A percentile compares a stretch with the other conserved stretches of the same genome.
These are phyloP conservation scores for Micropterix aruncella DNA, from an alignment of 2,888 invertebrate genomes.

Conservation along the genomic window DNA sequence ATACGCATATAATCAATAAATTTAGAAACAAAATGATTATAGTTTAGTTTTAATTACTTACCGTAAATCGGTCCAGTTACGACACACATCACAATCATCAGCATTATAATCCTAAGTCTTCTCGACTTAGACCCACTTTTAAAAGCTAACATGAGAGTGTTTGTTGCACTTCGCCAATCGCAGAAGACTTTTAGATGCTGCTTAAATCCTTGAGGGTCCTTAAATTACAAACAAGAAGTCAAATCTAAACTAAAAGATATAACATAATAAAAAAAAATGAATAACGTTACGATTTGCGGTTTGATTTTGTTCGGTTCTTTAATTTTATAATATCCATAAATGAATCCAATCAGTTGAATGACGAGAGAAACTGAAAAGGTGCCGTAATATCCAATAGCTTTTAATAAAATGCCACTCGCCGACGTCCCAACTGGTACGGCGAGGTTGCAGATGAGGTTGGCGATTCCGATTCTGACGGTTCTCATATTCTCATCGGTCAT, in stretches of 20 bases:
- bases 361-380: constrained; percentile 29
- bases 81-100: constrained; percentile 25
- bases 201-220: constrained; percentile 16
- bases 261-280: constrained; percentile 2
- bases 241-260: neutral
- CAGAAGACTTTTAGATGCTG: constrained; percentile 29
- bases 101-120: constrained; percentile 25
- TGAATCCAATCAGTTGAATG: constrained; percentile 29
- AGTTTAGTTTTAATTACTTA: constrained; percentile 19
- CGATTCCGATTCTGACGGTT: constrained; percentile 43
- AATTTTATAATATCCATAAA: constrained; percentile 29
- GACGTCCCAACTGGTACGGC: constrained; percentile 36
- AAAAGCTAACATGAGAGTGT: constrained; percentile 36
- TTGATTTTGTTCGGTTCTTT: no score
- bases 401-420: constrained; percentile 27
- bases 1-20: neutral
- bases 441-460: constrained; percentile 32
- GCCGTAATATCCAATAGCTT: constrained; percentile 35
- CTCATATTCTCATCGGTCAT: constrained; percentile 39
- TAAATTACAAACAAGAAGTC: neutral
- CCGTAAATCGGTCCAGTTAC: constrained; percentile 31
- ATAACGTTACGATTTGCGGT: constrained; percentile 1
- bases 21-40: no score
- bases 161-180: constrained; percentile 30
- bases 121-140: constrained; percentile 31